Percentiles rank a stretch among this genome's conserved stretches.
Conservation (phyloP, 1,140 invertebrate species). For the Pollicipes pollicipes region DNA sequence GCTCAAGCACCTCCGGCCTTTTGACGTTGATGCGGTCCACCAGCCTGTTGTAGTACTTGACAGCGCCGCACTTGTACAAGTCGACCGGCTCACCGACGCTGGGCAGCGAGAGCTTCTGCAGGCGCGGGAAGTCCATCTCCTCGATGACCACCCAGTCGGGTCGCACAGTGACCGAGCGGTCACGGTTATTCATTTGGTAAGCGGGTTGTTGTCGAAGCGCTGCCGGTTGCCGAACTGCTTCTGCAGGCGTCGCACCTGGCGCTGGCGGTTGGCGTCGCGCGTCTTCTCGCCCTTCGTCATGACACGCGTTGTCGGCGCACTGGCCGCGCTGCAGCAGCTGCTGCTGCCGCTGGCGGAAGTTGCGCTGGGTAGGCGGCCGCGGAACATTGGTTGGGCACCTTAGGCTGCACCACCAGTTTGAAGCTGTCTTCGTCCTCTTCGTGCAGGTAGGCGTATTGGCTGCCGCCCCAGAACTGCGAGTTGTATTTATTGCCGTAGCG, state of each 20-base stretch:
- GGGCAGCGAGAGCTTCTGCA: conserved; percentile 79
- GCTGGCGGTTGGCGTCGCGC: conserved; percentile 24
- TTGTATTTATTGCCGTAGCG: conserved; percentile 60
- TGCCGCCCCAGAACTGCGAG: conserved; percentile 76
- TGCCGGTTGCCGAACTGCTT: conserved; percentile 55
- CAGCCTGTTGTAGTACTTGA: conserved; percentile 93
- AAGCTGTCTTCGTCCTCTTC: conserved; percentile 98
- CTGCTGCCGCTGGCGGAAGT: conserved; percentile 39
- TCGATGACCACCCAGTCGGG: conserved; percentile 95
- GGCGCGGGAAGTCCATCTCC: conserved; percentile 94
- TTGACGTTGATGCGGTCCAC: conserved; percentile 96
- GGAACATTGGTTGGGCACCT: conserved; percentile 76
- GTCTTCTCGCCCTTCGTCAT: conserved; percentile 1
- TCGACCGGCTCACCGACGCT: conserved; percentile 61
- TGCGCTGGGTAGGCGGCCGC: conserved; percentile 65
- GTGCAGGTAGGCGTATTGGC: conserved; percentile 91
- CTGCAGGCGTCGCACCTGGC: conserved; percentile 56
- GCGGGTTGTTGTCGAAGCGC: conserved; percentile 30
- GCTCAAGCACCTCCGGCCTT: conserved; percentile 75
- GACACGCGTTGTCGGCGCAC: conserved; percentile 32
- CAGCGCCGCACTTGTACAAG: conserved; percentile 64
- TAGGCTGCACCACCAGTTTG: conserved; percentile 86
- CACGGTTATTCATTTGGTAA: conserved; percentile 53
- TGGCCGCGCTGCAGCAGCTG: conserved; percentile 32
- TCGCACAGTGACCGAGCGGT: conserved; percentile 91